Evolutionary conservation across 2,888 invertebrate genomes (phyloP).

Genomic region (Epistrophe grossulariae): DNA sequence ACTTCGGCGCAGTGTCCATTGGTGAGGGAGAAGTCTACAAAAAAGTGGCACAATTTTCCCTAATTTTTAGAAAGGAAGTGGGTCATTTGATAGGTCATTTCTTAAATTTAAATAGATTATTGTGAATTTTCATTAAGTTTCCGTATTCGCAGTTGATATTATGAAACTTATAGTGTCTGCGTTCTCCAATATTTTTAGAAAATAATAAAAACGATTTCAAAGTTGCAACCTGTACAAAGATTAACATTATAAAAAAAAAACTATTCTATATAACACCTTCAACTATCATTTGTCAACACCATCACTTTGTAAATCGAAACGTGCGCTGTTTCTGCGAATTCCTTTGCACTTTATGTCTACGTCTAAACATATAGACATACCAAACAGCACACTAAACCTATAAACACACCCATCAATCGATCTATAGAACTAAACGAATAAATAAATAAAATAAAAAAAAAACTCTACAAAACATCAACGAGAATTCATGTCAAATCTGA

Average conservation of each 20-base stretch:
- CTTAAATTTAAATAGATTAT: no score
- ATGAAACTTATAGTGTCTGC: no score
- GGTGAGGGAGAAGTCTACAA: no score
- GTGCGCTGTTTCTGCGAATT: background rate
- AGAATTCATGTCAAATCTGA: constrained; percentile 36
- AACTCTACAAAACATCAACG: constrained; percentile 24
- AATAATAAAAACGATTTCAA: background rate
- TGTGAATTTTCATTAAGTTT: no score
- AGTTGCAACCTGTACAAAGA: background rate
- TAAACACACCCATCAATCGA: constrained; percentile 27
- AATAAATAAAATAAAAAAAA: background rate
- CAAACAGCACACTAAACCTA: background rate
- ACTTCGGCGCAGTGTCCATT: no score
- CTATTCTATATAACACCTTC: background rate
- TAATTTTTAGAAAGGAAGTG: no score
- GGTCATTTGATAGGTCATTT: no score
- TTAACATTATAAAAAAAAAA: background rate
- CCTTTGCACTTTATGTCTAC: background rate
- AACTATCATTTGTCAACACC: background rate
- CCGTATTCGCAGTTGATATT: no score
- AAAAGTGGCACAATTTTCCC: no score
- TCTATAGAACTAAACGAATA: background rate
- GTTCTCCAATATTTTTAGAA: no score
- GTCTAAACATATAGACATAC: background rate
- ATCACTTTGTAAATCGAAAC: background rate